Conservation (phyloP, 2,888 invertebrate species). For the Meiosimyza decipiens region DNA sequence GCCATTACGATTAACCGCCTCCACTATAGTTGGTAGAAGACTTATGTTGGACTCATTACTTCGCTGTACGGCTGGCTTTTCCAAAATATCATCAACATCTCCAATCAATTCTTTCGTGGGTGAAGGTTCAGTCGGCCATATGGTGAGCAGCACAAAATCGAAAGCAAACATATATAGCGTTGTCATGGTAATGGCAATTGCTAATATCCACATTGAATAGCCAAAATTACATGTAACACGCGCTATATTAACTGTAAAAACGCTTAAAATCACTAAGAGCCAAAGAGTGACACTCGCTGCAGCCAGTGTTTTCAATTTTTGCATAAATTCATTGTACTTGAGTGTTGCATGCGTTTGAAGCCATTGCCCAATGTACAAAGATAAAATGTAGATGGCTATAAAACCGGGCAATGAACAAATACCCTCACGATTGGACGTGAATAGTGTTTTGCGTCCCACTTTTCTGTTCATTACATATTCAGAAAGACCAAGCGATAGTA, state of each 20-base stretch:
- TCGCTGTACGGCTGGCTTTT: background rate
- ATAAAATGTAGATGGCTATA: conserved; percentile 82
- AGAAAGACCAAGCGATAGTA: conserved; percentile 74
- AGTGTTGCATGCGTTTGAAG: conserved; percentile 65
- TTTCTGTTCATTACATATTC: conserved; percentile 76
- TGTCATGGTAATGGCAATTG: conserved; percentile 72
- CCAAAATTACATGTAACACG: conserved; percentile 86
- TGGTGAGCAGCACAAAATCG: conserved; percentile 50
- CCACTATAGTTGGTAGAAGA: conserved; percentile 71
- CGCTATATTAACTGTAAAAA: conserved; percentile 73
- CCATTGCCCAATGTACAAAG: conserved; percentile 73
- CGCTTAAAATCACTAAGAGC: conserved; percentile 67
- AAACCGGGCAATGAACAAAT: conserved; percentile 87
- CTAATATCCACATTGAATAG: conserved; percentile 82
- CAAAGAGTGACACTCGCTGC: conserved; percentile 63
- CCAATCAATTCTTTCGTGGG: background rate
- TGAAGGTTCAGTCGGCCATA: conserved; percentile 30
- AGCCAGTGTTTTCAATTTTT: conserved; percentile 52
- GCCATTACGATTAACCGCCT: conserved; percentile 83
- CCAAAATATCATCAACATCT: conserved; percentile 2
- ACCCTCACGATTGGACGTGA: conserved; percentile 93
- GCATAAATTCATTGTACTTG: conserved; percentile 48
- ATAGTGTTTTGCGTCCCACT: conserved; percentile 70
- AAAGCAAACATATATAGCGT: conserved; percentile 74
- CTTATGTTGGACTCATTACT: conserved; percentile 46